Evolutionary conservation across 2,113 vertebrate species (phyloP), one percentile per base, ranked within the genome.

Genomic region (Geococcyx californianus): DNA sequence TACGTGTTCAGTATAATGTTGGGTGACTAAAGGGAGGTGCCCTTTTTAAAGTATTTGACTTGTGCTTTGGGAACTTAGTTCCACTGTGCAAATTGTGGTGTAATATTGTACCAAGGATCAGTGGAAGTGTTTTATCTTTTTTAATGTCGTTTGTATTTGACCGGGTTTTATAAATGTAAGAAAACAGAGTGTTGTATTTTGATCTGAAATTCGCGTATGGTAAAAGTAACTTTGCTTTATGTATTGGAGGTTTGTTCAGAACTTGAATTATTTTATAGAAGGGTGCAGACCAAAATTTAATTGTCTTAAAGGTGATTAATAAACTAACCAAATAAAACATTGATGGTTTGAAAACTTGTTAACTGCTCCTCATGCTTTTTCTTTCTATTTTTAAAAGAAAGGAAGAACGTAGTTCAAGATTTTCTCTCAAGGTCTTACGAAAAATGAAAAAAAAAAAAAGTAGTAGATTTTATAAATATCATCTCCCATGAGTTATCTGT

Each of bases 241-340:
- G 98, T 98, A 97, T 97, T 66, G 96, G 97, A 98, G 97, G 97
- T 97, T 98, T 97, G 96, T 97, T 97, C 97, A 98, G 98, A 98
- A 98, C 97, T 98, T 98, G 97, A 98, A 98, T 97, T 95, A 97
- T 98, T 98, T 98, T 98, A 95, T 98, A 98, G 98, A 97, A 98
- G 89, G 98, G 97, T 98, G 92, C 97, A 68, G 95, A 98, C 97
- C 97, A 98, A 98, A 97, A 97, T 93, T n/a, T 97, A 97, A 97
- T 95, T 77, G 93, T 98, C 97, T 97, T 97, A 95, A 97, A 98
- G 96, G 97, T 98, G 97, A 98, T 98, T 97, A 96, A 97, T 96
- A 96, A 97, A 97, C 94, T 97, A 97, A 97, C 97, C 97, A 96
- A 98, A 98, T 98, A 98, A 98, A 97, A 90, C 87, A 96, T 92